Base-by-base conservation (phyloP, 1,140 invertebrate genomes). In the Leptoteleia sp. region DNA sequence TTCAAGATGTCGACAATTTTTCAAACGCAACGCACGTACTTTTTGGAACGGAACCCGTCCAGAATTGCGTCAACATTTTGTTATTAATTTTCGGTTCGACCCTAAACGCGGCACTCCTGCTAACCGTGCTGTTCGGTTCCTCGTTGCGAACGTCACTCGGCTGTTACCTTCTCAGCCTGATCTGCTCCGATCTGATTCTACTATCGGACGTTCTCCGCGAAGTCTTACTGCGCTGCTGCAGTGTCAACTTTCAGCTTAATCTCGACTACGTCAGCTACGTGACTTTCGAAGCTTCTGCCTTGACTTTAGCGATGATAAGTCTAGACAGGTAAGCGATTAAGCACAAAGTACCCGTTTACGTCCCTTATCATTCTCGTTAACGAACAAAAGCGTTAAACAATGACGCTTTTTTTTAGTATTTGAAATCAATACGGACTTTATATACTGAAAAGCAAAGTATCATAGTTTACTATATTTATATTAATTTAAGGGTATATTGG, bases 151-250 rank as follows among this genome's bases (percentile, higher is more conserved):
- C 59, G 5, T 71, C 82, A 1, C 37, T 52, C 4, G 80, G 80
- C 4, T 80, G 78, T 27, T 88, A 88, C 57, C n/a, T 86, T 5
- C 6, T 86, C 3, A 85, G 84, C 15, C 9, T 87, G 8, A 59
- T 82, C 3, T 61, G 77, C 4, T 84, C 83, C 5, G 82, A 85
- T 57, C 50, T 88, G 62, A 57, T 85, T 37, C 76, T 85, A 1
- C 62, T 87, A 6, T 29, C 84, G 16, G 85, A 86, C 12, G 72
- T 83, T 1, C 25, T 87, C 3, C 54, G 80, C 40, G 65, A 85
- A 40, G 38, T 84, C n/a, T 15, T 87, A 4, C 31, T 40, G 7
- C 68, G 67, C 33, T 79, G 67, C 55, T 84, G 81, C 78, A 22
- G 77, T 37, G 47, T 83, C 11, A 11, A 81, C 3, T 61, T 83